These are phyloP conservation scores for Gymnothorax reevesii DNA, from an alignment of 2,797 vertebrate species.

Conservation along the genomic window DNA sequence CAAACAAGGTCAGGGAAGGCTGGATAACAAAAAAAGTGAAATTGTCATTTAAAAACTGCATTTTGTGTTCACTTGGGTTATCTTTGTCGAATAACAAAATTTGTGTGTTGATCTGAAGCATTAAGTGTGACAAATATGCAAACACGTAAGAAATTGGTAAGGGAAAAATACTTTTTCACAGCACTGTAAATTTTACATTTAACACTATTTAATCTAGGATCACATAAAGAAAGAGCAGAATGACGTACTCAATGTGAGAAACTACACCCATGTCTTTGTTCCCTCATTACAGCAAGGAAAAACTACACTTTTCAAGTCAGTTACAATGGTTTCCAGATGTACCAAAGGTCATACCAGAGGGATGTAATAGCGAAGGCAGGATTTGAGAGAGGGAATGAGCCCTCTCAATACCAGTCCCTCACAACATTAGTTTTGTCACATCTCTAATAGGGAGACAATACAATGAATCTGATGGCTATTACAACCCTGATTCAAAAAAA, in stretches of 20 bases:
- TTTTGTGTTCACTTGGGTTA: no score
- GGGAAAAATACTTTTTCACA: no score
- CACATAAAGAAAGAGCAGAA: slow-evolving; percentile 2
- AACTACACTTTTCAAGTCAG: neutral
- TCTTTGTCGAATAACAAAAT: no score
- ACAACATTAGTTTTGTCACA: neutral
- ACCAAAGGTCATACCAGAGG: neutral
- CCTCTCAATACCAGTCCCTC: neutral
- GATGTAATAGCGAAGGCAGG: neutral
- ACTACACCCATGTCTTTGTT: neutral
- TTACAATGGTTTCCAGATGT: neutral
- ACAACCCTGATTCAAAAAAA: neutral
- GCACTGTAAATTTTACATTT: neutral
- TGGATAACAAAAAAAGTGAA: no score
- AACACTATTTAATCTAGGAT: neutral
- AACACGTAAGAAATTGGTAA: no score
- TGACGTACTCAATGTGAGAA: neutral
- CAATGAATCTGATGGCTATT: neutral
- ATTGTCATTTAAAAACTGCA: no score
- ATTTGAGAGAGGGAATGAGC: no score
- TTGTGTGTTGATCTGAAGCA: no score
- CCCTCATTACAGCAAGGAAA: neutral
- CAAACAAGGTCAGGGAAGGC: no score
- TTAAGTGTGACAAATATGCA: no score
- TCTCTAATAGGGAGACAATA: neutral